Conservation (phyloP, 1,140 invertebrate genomes). For the Meloidogyne exigua region DNA sequence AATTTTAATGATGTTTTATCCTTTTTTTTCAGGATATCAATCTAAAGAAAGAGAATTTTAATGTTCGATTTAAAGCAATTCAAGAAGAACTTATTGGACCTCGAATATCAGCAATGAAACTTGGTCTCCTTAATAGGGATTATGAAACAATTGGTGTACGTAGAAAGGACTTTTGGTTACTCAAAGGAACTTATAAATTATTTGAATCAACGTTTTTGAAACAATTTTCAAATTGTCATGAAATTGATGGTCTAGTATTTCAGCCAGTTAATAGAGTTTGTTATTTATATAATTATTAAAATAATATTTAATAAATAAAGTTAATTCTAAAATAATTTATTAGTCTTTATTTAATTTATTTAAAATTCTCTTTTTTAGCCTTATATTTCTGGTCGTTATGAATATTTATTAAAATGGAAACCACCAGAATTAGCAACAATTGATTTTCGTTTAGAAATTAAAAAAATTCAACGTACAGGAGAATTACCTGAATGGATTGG, state of each 20-base stretch:
- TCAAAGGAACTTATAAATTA: conserved; percentile 73
- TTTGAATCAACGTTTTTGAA: conserved; percentile 82
- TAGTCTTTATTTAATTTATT: too few species aligned
- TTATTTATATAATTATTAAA: too few species aligned
- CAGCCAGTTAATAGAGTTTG: conserved; percentile 78
- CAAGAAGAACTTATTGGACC: conserved; percentile 72
- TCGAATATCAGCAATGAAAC: conserved; percentile 74
- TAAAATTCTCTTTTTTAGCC: conserved; percentile 73
- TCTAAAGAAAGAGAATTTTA: conserved; percentile 77
- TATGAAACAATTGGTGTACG: conserved; percentile 73
- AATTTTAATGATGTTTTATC: neutral
- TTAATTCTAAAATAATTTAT: too few species aligned
- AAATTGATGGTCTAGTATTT: conserved; percentile 96
- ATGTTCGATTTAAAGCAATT: conserved; percentile 76
- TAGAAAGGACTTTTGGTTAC: conserved; percentile 69
- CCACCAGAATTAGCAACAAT: conserved; percentile 87
- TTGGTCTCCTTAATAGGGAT: conserved; percentile 70
- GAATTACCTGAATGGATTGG: conserved; percentile 64
- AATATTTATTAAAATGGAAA: conserved; percentile 95
- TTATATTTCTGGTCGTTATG: conserved; percentile 79
- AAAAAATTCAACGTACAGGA: conserved; percentile 72
- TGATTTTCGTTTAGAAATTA: conserved; percentile 86
- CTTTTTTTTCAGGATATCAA: conserved; percentile 69
- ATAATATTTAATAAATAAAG: too few species aligned
- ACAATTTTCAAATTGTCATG: conserved; percentile 75